phyloP scores from a whole-genome alignment of 1,140 invertebrate genomes.

The Ceratosolen fusciceps region DNA sequence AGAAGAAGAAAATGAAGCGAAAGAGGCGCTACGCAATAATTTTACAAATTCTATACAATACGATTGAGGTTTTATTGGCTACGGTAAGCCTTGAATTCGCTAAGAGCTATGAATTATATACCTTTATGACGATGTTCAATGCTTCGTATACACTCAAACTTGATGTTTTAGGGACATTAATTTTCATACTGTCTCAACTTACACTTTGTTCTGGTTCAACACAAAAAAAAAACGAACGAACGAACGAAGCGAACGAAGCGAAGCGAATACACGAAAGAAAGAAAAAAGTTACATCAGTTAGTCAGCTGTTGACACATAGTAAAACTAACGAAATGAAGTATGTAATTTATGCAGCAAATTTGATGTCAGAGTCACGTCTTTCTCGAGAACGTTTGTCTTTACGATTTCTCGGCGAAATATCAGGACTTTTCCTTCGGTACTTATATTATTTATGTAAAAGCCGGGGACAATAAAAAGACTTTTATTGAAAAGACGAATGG shows the following conservation, averaged over 20 bases:
- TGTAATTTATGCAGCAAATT: not conserved
- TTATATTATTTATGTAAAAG: not conserved
- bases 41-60: too few species aligned
- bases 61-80: not conserved
- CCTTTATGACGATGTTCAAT: not conserved
- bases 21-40: too few species aligned
- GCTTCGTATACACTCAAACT: not conserved
- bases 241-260: too few species aligned
- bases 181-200: constrained; percentile 21
- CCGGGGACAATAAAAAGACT: too few species aligned
- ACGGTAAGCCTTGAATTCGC: not conserved
- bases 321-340: not conserved
- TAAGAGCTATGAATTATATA: not conserved
- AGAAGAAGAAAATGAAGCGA: too few species aligned
- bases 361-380: not conserved
- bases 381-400: not conserved
- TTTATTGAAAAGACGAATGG: too few species aligned
- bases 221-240: too few species aligned
- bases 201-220: not conserved
- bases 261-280: not conserved
- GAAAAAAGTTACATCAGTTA: not conserved
- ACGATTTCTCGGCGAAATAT: not conserved
- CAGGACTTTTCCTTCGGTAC: not conserved
- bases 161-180: not conserved
- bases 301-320: not conserved